phyloP scores from a whole-genome alignment of 1,140 invertebrate species.

The Drosophila cardini region DNA sequence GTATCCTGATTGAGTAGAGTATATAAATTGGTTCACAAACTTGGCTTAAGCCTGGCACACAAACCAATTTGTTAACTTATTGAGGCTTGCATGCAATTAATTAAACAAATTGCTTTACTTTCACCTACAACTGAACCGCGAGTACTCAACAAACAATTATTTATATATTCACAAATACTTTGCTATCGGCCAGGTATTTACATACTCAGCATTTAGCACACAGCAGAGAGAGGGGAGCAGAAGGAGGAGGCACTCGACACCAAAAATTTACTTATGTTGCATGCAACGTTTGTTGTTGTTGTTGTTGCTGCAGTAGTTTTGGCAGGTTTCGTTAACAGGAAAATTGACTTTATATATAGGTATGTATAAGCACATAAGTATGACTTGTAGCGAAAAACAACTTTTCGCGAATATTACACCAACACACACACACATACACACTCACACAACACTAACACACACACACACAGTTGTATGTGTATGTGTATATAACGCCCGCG shows the following conservation, averaged over 20 bases:
- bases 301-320: constrained; percentile 53
- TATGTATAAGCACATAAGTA: constrained; percentile 16
- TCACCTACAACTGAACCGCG: constrained; percentile 56
- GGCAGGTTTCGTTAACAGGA: constrained; percentile 80
- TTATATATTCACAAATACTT: constrained; percentile 44
- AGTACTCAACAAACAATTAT: constrained; percentile 44
- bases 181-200: constrained; percentile 36
- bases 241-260: constrained; percentile 36
- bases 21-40: constrained; percentile 6
- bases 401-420: constrained; percentile 71
- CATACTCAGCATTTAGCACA: constrained; percentile 44
- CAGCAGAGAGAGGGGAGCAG: constrained; percentile 12
- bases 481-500: constrained; percentile 36
- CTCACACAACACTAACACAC: background rate
- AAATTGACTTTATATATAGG: constrained; percentile 62
- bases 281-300: constrained; percentile 49
- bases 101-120: constrained; percentile 79
- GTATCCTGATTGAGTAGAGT: background rate
- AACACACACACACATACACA: constrained; percentile 34
- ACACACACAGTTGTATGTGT: constrained; percentile 12
- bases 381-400: constrained; percentile 61
- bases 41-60: constrained; percentile 56
- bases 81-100: constrained; percentile 71
- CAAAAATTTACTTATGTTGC: constrained; percentile 52
- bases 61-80: constrained; percentile 37